Conservation (phyloP, 2,888 invertebrate genomes). For the Aphodius sticticus region DNA sequence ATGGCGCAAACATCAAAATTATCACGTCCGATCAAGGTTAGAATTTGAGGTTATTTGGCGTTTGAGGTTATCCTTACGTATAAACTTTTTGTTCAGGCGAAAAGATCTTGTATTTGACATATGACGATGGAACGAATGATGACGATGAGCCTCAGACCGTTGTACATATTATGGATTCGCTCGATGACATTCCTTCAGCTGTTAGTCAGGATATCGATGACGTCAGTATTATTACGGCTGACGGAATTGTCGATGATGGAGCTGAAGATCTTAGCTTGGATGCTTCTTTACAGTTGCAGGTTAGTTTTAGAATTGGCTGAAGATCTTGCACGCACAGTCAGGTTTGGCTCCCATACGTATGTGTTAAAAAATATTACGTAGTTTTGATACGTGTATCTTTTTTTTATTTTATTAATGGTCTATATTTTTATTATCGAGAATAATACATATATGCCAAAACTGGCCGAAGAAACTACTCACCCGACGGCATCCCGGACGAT, state of each 20-base stretch:
- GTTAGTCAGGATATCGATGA: slow-evolving; percentile 23
- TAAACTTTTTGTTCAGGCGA: slow-evolving; percentile 33
- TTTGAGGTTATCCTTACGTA: neutral
- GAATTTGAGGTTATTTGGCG: neutral
- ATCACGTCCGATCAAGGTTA: slow-evolving; percentile 40
- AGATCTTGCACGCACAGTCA: too few species aligned
- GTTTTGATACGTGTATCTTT: too few species aligned
- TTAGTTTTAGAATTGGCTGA: slow-evolving; percentile 30
- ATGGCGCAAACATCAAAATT: slow-evolving; percentile 39
- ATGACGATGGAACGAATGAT: slow-evolving; percentile 52
- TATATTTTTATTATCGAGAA: too few species aligned
- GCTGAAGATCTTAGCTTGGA: slow-evolving; percentile 27
- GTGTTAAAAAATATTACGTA: too few species aligned
- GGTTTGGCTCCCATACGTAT: too few species aligned
- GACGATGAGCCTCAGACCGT: slow-evolving; percentile 55
- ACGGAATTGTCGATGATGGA: slow-evolving; percentile 29
- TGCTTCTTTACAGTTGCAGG: slow-evolving; percentile 42
- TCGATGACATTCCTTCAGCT: slow-evolving; percentile 33
- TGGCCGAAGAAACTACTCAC: too few species aligned
- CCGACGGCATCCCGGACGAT: too few species aligned
- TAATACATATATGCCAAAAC: too few species aligned
- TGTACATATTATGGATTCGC: slow-evolving; percentile 49
- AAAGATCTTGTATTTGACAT: slow-evolving; percentile 63
- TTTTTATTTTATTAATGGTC: too few species aligned
- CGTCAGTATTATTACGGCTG: slow-evolving; percentile 7